phyloP scores from a whole-genome alignment of 1,140 invertebrate genomes.

The Drosophila nebulosa region DNA sequence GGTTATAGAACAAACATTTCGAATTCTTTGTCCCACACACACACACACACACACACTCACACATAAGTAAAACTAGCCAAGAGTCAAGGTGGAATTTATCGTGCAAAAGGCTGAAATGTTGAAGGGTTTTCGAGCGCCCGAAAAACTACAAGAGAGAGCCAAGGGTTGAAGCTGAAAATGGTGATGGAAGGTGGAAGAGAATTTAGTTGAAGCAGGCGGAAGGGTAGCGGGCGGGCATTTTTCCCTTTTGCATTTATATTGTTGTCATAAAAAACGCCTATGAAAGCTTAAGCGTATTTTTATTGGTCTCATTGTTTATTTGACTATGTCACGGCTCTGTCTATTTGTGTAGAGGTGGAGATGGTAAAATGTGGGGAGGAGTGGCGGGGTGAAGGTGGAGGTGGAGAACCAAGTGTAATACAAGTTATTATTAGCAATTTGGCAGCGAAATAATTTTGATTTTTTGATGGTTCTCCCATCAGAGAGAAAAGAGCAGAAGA shows the following conservation, averaged over 20 bases:
- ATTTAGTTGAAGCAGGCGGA: too few species aligned
- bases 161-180: neutral
- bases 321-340: slow-evolving; percentile 71
- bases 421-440: slow-evolving; percentile 80
- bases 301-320: slow-evolving; percentile 79
- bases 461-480: slow-evolving; percentile 51
- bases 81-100: slow-evolving; percentile 72
- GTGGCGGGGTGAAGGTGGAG: neutral
- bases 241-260: slow-evolving; percentile 78
- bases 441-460: slow-evolving; percentile 74
- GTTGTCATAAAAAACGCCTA: slow-evolving; percentile 81
- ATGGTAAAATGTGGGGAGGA: neutral
- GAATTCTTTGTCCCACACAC: slow-evolving; percentile 40
- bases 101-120: slow-evolving; percentile 62
- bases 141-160: slow-evolving; percentile 16
- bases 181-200: neutral
- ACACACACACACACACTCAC: slow-evolving; percentile 17
- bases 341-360: slow-evolving; percentile 19
- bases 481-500: slow-evolving; percentile 1
- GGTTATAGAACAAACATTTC: slow-evolving; percentile 74
- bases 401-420: slow-evolving; percentile 48
- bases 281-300: slow-evolving; percentile 80
- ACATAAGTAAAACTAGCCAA: slow-evolving; percentile 23
- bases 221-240: slow-evolving; percentile 14
- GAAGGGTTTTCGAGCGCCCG: slow-evolving; percentile 50